These are phyloP conservation scores for Tolmerus cingulatus DNA, from an alignment of 2,888 invertebrate species.

Conservation along the genomic window DNA sequence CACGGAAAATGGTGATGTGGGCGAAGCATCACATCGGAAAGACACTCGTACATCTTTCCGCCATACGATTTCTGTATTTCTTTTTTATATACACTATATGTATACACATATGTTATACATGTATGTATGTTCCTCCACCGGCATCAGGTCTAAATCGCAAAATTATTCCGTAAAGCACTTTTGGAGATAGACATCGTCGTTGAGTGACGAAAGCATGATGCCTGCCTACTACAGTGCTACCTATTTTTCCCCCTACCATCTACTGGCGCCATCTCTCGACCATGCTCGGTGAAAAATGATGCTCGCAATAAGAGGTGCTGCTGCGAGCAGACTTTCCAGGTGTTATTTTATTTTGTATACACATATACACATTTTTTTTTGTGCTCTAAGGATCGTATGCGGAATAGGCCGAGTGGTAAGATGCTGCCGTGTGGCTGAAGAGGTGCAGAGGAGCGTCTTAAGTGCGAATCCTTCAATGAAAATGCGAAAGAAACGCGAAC, in stretches of 20 bases:
- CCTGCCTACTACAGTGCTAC: not conserved
- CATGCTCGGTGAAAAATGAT: not conserved
- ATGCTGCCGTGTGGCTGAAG: not conserved
- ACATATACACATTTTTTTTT: too few species aligned
- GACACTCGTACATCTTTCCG: not conserved
- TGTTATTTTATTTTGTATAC: not conserved
- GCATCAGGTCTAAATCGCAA: slow-evolving; percentile 32
- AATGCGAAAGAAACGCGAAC: not conserved
- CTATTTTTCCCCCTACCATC: not conserved
- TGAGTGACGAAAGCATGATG: slow-evolving; percentile 9
- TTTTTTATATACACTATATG: not conserved
- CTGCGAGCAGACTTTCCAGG: slow-evolving; percentile 3
- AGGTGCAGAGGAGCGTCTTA: not conserved
- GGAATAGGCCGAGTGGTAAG: not conserved
- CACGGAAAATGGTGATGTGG: slow-evolving; percentile 11
- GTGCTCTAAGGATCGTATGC: not conserved
- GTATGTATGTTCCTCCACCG: not conserved
- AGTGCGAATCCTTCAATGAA: slow-evolving; percentile 22
- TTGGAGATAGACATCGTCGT: not conserved
- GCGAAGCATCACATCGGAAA: slow-evolving; percentile 1
- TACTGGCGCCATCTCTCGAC: not conserved
- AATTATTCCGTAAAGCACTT: slow-evolving; percentile 36
- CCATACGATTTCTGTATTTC: not conserved
- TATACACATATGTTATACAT: too few species aligned
- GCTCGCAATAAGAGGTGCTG: not conserved